Evolutionary conservation across 2,888 invertebrate species (phyloP).

Genomic region (Ferrisia virgata): DNA sequence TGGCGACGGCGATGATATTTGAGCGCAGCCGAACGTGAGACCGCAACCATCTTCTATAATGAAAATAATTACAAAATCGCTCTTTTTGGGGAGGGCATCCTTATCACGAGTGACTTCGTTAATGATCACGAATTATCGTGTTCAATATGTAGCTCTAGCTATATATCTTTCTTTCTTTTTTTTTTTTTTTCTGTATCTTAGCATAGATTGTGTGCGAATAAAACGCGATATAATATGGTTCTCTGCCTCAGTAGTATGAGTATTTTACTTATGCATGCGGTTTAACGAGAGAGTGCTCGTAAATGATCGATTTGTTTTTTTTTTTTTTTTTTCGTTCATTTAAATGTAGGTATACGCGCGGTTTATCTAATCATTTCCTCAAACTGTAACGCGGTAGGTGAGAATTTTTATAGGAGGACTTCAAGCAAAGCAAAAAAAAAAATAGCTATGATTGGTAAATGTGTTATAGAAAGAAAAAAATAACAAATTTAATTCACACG

Average conservation of each 20-base stretch:
- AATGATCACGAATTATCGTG: constrained; percentile 43
- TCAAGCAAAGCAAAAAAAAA: not conserved
- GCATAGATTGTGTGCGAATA: not conserved
- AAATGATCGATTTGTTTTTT: not conserved
- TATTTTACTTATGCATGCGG: no score
- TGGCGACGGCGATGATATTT: not conserved
- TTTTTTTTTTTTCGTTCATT: not conserved
- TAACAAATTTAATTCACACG: no score
- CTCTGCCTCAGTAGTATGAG: not conserved
- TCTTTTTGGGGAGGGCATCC: constrained; percentile 44
- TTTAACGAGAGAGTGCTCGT: not conserved
- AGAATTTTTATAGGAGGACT: not conserved
- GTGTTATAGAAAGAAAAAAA: no score
- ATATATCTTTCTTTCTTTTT: not conserved
- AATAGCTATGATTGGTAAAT: not conserved
- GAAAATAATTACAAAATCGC: constrained; percentile 41
- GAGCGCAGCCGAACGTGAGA: constrained; percentile 29
- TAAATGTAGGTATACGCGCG: not conserved
- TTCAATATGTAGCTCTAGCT: not conserved
- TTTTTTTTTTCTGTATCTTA: not conserved
- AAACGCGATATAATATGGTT: not conserved
- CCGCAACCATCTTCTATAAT: constrained; percentile 34
- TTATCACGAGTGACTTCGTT: constrained; percentile 42
- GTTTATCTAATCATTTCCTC: not conserved
- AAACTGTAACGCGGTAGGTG: not conserved